Conservation (phyloP, 2,888 invertebrate genomes). For the Drosophila neotestacea region DNA sequence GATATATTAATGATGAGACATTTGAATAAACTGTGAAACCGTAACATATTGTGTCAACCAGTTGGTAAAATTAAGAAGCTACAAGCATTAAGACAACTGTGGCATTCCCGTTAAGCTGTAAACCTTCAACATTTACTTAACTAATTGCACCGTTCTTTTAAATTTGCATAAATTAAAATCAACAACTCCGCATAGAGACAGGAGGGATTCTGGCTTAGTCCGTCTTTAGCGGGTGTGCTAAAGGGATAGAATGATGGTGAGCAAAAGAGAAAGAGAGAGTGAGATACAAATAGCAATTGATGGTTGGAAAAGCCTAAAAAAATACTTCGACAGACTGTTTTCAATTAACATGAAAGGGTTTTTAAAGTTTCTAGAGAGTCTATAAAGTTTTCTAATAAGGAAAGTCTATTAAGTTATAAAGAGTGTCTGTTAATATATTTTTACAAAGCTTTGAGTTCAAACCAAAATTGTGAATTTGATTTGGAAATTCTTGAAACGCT, state of each 20-base stretch:
- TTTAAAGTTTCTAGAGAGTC: slow-evolving; percentile 7
- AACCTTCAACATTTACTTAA: slow-evolving; percentile 80
- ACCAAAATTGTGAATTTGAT: neutral
- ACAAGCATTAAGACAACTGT: slow-evolving; percentile 42
- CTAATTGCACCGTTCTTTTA: slow-evolving; percentile 83
- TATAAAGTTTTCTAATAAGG: neutral
- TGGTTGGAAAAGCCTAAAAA: slow-evolving; percentile 5
- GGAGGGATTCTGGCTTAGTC: slow-evolving; percentile 42
- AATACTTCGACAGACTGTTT: slow-evolving; percentile 12
- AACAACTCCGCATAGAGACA: slow-evolving; percentile 36
- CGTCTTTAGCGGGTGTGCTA: slow-evolving; percentile 32
- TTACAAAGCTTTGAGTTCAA: neutral
- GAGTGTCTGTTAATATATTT: neutral
- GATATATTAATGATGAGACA: slow-evolving; percentile 71
- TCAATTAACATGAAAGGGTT: slow-evolving; percentile 30
- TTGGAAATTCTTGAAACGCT: too few species aligned
- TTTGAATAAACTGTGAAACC: slow-evolving; percentile 74
- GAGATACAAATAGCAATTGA: slow-evolving; percentile 1
- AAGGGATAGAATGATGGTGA: neutral
- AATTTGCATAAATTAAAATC: slow-evolving; percentile 76
- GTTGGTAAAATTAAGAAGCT: slow-evolving; percentile 44
- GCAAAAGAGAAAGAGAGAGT: neutral
- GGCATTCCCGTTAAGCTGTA: slow-evolving; percentile 48
- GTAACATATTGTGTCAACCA: slow-evolving; percentile 72
- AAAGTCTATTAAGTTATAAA: slow-evolving; percentile 2